phyloP scores from a whole-genome alignment of 2,888 invertebrate genomes.

The Halictus quadricinctus region DNA sequence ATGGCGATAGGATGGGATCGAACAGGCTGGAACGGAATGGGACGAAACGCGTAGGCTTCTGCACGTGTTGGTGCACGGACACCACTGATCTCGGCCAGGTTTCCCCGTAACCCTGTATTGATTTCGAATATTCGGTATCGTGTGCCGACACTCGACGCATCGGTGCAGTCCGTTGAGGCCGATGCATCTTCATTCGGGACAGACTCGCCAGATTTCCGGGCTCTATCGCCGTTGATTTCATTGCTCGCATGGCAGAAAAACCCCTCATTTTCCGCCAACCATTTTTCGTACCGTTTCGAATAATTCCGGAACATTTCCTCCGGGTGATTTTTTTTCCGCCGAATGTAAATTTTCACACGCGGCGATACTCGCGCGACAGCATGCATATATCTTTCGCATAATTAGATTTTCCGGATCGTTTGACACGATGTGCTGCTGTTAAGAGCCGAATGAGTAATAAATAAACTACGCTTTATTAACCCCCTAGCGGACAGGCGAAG shows the following conservation, averaged over 20 bases:
- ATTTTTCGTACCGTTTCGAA: background rate
- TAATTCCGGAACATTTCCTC: constrained; percentile 4
- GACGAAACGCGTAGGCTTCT: background rate
- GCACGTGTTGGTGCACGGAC: constrained; percentile 19
- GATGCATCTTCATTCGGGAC: constrained; percentile 53
- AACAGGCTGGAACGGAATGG: background rate
- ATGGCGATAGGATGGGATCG: background rate
- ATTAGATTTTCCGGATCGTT: background rate
- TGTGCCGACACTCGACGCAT: constrained; percentile 51
- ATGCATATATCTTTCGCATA: background rate
- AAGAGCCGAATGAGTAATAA: background rate
- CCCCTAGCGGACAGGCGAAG: background rate
- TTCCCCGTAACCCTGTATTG: constrained; percentile 48
- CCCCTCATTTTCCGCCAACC: background rate
- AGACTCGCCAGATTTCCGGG: background rate
- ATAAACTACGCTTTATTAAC: background rate
- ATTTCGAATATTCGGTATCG: constrained; percentile 64
- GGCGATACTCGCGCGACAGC: background rate
- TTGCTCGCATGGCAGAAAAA: background rate
- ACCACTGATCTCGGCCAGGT: constrained; percentile 41
- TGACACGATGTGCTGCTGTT: background rate
- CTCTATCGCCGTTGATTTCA: constrained; percentile 5
- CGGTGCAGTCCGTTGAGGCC: constrained; percentile 42
- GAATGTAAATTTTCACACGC: background rate
- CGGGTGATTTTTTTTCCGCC: background rate